A percentile compares a stretch with the other conserved stretches of the same genome.
Conservation (phyloP, 1,140 invertebrate genomes). For the Leptoteleia sp. region DNA sequence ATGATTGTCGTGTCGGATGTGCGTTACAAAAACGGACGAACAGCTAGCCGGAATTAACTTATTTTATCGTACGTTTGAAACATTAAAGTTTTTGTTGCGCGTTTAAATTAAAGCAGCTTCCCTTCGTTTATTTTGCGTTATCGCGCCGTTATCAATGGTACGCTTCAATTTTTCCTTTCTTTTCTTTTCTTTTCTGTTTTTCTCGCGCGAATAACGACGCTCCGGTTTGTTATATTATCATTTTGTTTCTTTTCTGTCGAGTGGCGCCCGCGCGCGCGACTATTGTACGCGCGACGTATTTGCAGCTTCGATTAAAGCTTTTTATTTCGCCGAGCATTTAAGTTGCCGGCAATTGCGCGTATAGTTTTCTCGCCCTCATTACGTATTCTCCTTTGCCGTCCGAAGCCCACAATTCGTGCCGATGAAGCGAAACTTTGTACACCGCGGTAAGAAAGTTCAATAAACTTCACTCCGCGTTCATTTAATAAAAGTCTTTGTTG, state of each 20-base stretch:
- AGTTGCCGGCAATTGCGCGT: slow-evolving; percentile 36
- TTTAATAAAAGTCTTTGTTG: slow-evolving; percentile 68
- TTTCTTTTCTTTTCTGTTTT: slow-evolving; percentile 2
- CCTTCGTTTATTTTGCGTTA: slow-evolving; percentile 22
- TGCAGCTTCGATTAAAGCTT: slow-evolving; percentile 48
- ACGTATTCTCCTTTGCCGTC: slow-evolving; percentile 71
- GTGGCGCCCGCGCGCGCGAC: not conserved
- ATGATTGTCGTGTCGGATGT: slow-evolving; percentile 16
- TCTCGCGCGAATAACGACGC: slow-evolving; percentile 4
- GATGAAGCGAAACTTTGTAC: slow-evolving; percentile 71
- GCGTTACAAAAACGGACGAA: slow-evolving; percentile 24
- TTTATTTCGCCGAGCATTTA: slow-evolving; percentile 65
- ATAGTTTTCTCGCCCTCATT: slow-evolving; percentile 70
- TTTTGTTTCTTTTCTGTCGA: slow-evolving; percentile 19
- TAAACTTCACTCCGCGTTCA: slow-evolving; percentile 77
- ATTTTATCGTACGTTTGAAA: slow-evolving; percentile 39
- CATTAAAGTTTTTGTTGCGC: slow-evolving; percentile 21
- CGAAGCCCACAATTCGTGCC: slow-evolving; percentile 70
- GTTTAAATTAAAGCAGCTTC: slow-evolving; percentile 26
- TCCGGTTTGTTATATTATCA: slow-evolving; percentile 38
- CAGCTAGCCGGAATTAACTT: slow-evolving; percentile 18
- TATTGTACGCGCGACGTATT: slow-evolving; percentile 29
- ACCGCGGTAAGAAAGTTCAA: slow-evolving; percentile 72
- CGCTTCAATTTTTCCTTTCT: slow-evolving; percentile 4
- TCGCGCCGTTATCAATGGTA: slow-evolving; percentile 26